Evolutionary conservation across 1,140 invertebrate species (phyloP).

Genomic region (Octopus sinensis): DNA sequence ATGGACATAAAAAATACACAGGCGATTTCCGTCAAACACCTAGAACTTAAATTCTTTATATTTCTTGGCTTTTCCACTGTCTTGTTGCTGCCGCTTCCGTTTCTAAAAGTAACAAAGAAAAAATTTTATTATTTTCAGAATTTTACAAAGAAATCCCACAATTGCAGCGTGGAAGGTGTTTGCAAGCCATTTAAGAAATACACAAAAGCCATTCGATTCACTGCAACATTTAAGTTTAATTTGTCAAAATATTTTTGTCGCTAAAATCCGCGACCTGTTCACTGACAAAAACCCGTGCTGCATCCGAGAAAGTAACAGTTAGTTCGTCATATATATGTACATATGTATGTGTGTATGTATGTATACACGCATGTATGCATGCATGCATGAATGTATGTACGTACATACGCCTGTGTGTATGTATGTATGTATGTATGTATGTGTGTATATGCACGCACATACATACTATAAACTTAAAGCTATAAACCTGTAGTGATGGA

Average conservation of each 20-base stretch:
- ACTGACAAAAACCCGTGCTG: too few species aligned
- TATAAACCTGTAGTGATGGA: too few species aligned
- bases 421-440: too few species aligned
- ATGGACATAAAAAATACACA: conserved; percentile 8
- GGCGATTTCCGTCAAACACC: conserved; percentile 30
- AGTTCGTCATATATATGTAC: too few species aligned
- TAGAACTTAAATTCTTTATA: conserved; percentile 99
- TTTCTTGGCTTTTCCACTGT: conserved; percentile 85
- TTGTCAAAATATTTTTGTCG: background rate
- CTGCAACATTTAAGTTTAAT: background rate
- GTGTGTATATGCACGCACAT: too few species aligned
- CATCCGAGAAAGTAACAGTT: too few species aligned
- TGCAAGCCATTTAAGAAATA: background rate
- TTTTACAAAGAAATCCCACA: background rate
- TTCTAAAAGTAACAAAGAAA: conserved; percentile 67
- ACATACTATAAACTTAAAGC: too few species aligned
- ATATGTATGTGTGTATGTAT: too few species aligned
- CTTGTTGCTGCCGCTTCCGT: conserved; percentile 86
- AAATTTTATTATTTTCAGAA: background rate
- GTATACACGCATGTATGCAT: too few species aligned
- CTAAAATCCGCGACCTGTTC: background rate
- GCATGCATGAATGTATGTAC: too few species aligned
- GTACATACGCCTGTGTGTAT: too few species aligned
- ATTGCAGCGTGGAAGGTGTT: background rate
- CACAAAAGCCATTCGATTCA: background rate